Evolutionary conservation across 2,797 vertebrate species (phyloP).

Genomic region (Chromis chromis): DNA sequence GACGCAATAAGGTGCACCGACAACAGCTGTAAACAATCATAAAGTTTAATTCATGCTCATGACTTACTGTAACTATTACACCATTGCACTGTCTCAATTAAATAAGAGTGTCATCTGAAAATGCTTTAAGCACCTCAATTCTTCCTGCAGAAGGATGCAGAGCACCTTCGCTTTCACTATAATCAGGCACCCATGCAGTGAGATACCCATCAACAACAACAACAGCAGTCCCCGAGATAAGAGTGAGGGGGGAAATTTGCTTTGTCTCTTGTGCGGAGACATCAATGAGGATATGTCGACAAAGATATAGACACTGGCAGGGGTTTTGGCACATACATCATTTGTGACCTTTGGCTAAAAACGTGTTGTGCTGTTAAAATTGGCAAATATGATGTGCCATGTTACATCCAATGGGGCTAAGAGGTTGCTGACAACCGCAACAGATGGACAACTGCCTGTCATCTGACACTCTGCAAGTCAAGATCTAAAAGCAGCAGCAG

Average conservation of each 20-base stretch:
- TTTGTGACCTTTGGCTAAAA: constrained; percentile 60
- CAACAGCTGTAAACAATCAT: constrained; percentile 34
- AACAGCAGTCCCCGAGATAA: constrained; percentile 33
- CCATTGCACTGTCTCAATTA: background rate
- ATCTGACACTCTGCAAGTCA: constrained; percentile 42
- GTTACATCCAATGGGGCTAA: constrained; percentile 48
- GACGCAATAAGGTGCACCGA: constrained; percentile 12
- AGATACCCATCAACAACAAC: constrained; percentile 51
- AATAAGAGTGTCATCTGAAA: background rate
- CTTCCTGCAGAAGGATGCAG: background rate
- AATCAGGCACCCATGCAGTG: constrained; percentile 33
- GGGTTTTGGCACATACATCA: constrained; percentile 44
- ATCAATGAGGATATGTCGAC: constrained; percentile 53
- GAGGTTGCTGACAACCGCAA: constrained; percentile 54
- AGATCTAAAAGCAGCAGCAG: constrained; percentile 41
- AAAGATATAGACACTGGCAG: constrained; percentile 42
- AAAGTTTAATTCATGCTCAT: constrained; percentile 20
- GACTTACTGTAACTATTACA: background rate
- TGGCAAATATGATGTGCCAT: constrained; percentile 29
- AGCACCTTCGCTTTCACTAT: constrained; percentile 18
- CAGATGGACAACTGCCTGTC: constrained; percentile 54
- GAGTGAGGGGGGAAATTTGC: background rate
- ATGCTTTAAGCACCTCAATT: constrained; percentile 20
- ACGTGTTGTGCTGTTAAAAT: constrained; percentile 43
- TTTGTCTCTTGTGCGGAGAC: constrained; percentile 50